Evolutionary conservation across 2,113 vertebrate species (phyloP).

Genomic region (Lophochroa leadbeateri): DNA sequence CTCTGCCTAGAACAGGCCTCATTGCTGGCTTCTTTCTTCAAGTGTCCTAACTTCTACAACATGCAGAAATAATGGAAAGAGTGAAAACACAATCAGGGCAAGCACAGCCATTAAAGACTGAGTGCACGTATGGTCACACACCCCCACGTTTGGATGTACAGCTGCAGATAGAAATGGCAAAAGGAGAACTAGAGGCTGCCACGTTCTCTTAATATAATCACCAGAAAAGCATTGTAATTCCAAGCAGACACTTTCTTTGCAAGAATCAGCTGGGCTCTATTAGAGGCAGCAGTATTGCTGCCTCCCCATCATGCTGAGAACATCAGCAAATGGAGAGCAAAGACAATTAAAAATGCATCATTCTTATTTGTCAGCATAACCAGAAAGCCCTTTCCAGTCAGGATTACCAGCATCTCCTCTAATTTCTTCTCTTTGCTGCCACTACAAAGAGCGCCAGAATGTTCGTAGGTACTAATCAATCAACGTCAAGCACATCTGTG

Average conservation of each 20-base stretch:
- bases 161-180: not conserved
- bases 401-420: not conserved
- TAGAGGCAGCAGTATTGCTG: not conserved
- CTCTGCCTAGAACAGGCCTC: not conserved
- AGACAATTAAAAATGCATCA: not conserved
- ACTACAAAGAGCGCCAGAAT: not conserved
- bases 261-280: not conserved
- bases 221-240: not conserved
- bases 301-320: not conserved
- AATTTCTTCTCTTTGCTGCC: not conserved
- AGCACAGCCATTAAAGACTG: not conserved
- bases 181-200: not conserved
- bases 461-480: not conserved
- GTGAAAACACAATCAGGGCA: not conserved
- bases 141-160: not conserved
- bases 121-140: not conserved
- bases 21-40: not conserved
- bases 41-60: not conserved
- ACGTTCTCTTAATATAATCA: not conserved
- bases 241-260: not conserved
- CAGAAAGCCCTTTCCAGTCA: not conserved
- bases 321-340: not conserved
- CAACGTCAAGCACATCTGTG: not conserved
- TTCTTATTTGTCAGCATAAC: not conserved
- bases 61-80: not conserved